Evolutionary conservation across 2,797 vertebrate species (phyloP).

Genomic region (Parauchenoglanis ngamensis): DNA sequence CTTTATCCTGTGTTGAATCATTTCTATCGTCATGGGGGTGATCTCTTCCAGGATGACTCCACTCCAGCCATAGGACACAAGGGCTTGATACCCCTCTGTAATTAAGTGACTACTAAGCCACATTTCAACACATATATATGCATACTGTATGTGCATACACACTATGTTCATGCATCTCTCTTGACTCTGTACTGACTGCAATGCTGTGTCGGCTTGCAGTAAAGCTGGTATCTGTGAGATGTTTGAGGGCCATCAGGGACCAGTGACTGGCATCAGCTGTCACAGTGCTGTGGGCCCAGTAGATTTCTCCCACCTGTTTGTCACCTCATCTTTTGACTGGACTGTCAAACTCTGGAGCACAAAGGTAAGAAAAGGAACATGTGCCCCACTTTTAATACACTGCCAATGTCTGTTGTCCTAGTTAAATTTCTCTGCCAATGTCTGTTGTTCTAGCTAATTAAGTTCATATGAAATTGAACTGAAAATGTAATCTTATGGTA

Average conservation of each 20-base stretch:
- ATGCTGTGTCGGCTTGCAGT: conserved; percentile 68
- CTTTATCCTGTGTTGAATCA: not conserved
- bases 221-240: conserved; percentile 98
- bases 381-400: not conserved
- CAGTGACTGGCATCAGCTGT: conserved; percentile 94
- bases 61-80: not conserved
- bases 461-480: not conserved
- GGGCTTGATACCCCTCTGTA: not conserved
- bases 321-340: conserved; percentile 98
- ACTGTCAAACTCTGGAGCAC: conserved; percentile 98
- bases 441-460: not conserved
- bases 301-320: conserved; percentile 96
- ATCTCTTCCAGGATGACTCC: not conserved
- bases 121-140: not conserved
- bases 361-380: conserved; percentile 79
- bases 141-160: not conserved
- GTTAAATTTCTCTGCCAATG: not conserved
- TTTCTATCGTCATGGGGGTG: not conserved
- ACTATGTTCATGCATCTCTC: too few relatives aligned
- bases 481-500: not conserved
- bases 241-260: conserved; percentile 97
- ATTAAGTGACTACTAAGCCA: not conserved
- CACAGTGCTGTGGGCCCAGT: conserved; percentile 91
- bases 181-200: not conserved
- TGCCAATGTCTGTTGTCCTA: not conserved